Conservation (phyloP, 2,113 vertebrate species). For the Okapia johnstoni region DNA sequence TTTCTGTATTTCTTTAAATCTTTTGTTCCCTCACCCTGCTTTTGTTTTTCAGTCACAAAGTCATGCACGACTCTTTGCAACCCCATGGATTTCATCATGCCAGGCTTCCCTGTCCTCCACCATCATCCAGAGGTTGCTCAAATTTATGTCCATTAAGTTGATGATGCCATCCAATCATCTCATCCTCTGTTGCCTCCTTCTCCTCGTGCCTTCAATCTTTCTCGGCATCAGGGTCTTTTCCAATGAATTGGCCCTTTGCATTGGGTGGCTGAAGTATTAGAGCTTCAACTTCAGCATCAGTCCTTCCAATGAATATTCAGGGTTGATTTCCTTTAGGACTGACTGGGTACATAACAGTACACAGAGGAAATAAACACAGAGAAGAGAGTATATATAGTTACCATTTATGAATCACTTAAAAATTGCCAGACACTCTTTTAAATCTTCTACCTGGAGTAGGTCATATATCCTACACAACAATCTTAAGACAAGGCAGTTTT, state of each 20-base stretch:
- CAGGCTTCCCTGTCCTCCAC: not conserved
- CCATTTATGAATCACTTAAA: not conserved
- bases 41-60: not conserved
- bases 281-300: not conserved
- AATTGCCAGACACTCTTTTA: not conserved
- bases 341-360: not conserved
- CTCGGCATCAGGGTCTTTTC: not conserved
- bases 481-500: too few relatives aligned
- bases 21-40: not conserved
- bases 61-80: not conserved
- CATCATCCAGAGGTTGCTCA: not conserved
- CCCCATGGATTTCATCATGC: not conserved
- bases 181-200: not conserved
- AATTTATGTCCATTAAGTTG: not conserved
- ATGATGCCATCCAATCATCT: not conserved
- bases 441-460: not conserved
- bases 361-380: not conserved
- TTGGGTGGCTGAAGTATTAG: not conserved
- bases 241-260: not conserved
- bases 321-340: not conserved
- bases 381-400: not conserved
- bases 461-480: not conserved
- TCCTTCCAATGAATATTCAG: not conserved
- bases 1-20: not conserved
- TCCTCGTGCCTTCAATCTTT: not conserved